Evolutionary conservation across 2,888 invertebrate species (phyloP).

Genomic region (Siphlonurus alternatus): DNA sequence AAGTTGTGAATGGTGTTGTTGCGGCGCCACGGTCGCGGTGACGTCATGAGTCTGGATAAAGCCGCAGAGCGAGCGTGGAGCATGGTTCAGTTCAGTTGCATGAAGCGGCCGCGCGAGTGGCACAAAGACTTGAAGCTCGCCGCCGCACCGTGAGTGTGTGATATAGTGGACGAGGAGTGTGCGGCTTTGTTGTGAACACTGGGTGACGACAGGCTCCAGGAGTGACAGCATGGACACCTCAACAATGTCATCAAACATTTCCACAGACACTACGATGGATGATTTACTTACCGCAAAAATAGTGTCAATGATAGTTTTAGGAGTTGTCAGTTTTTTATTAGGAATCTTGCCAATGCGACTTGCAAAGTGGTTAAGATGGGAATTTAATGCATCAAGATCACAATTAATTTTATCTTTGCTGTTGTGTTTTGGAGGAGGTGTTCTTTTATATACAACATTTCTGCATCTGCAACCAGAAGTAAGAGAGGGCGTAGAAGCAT

Average conservation of each 20-base stretch:
- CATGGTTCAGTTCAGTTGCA: neutral
- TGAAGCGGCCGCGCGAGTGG: too few species aligned
- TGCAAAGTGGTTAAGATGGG: constrained; percentile 44
- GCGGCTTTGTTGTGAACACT: neutral
- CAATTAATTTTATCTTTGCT: constrained; percentile 34
- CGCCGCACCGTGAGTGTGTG: too few species aligned
- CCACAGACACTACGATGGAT: constrained; percentile 23
- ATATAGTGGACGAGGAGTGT: too few species aligned
- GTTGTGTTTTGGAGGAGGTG: constrained; percentile 47
- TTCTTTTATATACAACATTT: constrained; percentile 44
- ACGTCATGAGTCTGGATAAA: neutral
- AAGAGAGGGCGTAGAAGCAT: constrained; percentile 33
- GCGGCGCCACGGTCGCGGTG: neutral
- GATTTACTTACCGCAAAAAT: constrained; percentile 51
- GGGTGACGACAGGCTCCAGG: neutral
- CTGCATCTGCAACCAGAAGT: constrained; percentile 47
- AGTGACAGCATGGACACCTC: neutral
- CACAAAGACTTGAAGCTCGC: too few species aligned
- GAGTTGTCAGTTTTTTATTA: constrained; percentile 53
- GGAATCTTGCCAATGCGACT: constrained; percentile 58
- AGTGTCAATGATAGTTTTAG: constrained; percentile 60
- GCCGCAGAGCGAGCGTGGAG: neutral
- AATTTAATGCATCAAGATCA: neutral
- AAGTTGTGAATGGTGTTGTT: too few species aligned
- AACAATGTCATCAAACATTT: neutral